Percentiles rank a stretch among this genome's conserved stretches.
These are phyloP conservation scores for Heliconius erato DNA, from an alignment of 2,888 invertebrate genomes.

Conservation along the genomic window DNA sequence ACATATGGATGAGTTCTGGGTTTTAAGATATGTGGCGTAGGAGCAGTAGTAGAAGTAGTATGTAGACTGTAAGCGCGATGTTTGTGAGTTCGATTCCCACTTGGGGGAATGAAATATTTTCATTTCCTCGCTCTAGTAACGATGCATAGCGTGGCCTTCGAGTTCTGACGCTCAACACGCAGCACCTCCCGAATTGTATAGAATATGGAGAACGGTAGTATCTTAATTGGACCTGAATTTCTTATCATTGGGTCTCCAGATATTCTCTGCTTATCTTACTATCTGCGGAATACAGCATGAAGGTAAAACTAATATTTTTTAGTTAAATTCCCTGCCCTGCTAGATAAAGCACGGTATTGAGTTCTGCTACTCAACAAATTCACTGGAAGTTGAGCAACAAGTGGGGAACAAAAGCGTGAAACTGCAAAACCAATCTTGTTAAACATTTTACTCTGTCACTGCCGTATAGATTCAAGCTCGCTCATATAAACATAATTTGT, in stretches of 20 bases:
- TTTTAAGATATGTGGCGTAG: neutral
- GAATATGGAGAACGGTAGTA: neutral
- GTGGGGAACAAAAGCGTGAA: no score
- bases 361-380: no score
- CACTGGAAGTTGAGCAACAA: no score
- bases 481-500: no score
- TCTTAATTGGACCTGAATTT: neutral
- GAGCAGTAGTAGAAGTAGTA: no score
- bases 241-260: neutral
- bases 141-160: neutral
- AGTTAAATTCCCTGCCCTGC: no score
- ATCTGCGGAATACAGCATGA: no score
- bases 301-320: no score
- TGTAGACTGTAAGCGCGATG: neutral
- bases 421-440: no score
- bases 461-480: no score
- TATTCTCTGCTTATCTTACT: neutral
- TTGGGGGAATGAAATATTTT: neutral
- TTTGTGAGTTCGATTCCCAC: neutral
- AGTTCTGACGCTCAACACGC: neutral
- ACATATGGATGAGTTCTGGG: constrained; percentile 37
- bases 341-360: no score
- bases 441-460: no score
- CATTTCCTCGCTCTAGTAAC: neutral
- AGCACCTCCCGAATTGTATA: neutral